phyloP scores from a whole-genome alignment of 1,140 invertebrate species.

The Apolygus lucorum region DNA sequence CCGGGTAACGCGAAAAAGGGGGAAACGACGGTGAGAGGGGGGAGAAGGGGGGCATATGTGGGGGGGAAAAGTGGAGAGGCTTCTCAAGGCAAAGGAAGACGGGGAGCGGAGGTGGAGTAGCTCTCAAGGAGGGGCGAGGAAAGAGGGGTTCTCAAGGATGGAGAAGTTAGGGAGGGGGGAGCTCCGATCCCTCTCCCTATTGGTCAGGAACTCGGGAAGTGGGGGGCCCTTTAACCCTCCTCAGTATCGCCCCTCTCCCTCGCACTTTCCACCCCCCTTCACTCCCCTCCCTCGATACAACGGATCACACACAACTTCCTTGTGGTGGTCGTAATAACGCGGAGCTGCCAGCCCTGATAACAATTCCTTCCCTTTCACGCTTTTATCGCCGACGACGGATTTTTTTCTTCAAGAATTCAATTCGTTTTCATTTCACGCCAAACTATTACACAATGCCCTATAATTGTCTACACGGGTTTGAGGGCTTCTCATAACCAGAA shows the following conservation, averaged over 20 bases:
- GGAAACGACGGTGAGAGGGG: neutral
- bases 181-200: conserved; percentile 19
- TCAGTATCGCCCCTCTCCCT: conserved; percentile 25
- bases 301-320: too few relatives aligned
- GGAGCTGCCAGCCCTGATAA: too few relatives aligned
- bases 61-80: neutral
- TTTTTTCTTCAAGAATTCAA: too few relatives aligned
- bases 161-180: neutral
- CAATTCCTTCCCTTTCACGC: too few relatives aligned
- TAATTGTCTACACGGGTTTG: too few relatives aligned
- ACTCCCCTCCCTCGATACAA: conserved; percentile 14
- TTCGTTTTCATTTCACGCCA: too few relatives aligned
- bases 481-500: too few relatives aligned
- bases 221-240: neutral
- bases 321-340: too few relatives aligned
- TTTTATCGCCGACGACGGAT: too few relatives aligned
- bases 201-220: neutral
- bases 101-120: conserved; percentile 39
- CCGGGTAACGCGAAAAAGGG: conserved; percentile 23
- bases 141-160: conserved; percentile 4
- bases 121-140: neutral
- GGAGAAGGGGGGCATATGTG: neutral
- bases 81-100: neutral
- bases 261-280: neutral
- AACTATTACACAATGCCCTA: too few relatives aligned